phyloP scores from a whole-genome alignment of 2,888 invertebrate species.

The Drosophila pegasa region DNA sequence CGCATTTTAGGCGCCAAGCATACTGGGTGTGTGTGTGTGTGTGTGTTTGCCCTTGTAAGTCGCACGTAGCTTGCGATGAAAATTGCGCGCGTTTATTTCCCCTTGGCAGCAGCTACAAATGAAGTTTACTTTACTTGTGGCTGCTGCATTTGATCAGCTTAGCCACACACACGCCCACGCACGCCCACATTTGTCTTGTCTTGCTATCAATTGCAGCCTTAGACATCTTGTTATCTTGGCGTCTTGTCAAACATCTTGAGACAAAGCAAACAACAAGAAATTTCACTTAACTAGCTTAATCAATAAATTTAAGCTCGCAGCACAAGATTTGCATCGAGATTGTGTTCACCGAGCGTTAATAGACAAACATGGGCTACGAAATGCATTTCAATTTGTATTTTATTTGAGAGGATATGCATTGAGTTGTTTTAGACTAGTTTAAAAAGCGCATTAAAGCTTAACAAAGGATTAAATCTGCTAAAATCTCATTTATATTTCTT shows the following conservation, averaged over 20 bases:
- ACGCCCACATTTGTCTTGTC: not conserved
- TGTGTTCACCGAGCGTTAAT: not conserved
- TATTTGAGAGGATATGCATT: not conserved
- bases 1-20: conserved; percentile 48
- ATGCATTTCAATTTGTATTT: not conserved
- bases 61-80: conserved; percentile 50
- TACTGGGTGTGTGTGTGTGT: conserved; percentile 12
- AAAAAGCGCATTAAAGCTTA: not conserved
- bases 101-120: conserved; percentile 34
- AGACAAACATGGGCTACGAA: not conserved
- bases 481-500: not conserved
- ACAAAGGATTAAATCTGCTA: not conserved
- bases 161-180: conserved; percentile 2
- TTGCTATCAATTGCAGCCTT: conserved; percentile 18
- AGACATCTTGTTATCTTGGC: conserved; percentile 12
- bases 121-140: conserved; percentile 41
- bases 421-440: not conserved
- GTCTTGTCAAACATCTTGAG: conserved; percentile 25
- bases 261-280: conserved; percentile 29
- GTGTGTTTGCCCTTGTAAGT: conserved; percentile 56
- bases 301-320: conserved; percentile 25
- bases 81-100: conserved; percentile 34
- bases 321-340: not conserved
- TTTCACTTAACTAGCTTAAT: conserved; percentile 40
- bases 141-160: conserved; percentile 44